Evolutionary conservation across 2,113 vertebrate species (phyloP).

Genomic region (Corvus moneduloides): DNA sequence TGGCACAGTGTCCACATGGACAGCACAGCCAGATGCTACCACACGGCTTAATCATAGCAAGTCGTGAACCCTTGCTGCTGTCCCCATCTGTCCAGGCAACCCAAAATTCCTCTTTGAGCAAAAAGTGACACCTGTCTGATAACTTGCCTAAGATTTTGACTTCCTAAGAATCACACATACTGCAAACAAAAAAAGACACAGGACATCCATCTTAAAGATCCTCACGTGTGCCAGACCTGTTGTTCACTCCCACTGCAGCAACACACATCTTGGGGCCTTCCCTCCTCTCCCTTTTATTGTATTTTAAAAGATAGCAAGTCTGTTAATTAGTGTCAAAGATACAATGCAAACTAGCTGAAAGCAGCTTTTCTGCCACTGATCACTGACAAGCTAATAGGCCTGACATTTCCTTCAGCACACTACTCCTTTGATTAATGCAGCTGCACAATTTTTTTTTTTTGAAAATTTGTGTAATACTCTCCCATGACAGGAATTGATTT

Average conservation of each 20-base stretch:
- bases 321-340: slow-evolving; percentile 34
- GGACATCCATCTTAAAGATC: neutral
- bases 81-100: neutral
- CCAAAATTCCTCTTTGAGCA: neutral
- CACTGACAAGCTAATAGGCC: slow-evolving; percentile 27
- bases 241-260: neutral
- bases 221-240: neutral
- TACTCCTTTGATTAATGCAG: slow-evolving; percentile 50
- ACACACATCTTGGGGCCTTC: neutral
- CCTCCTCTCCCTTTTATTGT: neutral
- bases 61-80: neutral
- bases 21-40: neutral
- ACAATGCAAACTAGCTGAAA: slow-evolving; percentile 31
- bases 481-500: neutral
- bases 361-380: slow-evolving; percentile 34
- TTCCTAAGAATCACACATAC: neutral
- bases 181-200: neutral
- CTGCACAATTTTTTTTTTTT: neutral
- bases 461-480: neutral
- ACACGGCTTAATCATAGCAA: rapidly evolving
- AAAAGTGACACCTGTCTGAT: neutral
- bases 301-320: neutral
- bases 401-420: slow-evolving; percentile 47
- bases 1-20: neutral
- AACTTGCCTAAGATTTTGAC: neutral